These are phyloP conservation scores for Siphonodentalium dalli DNA, from an alignment of 2,888 invertebrate species.

Conservation along the genomic window DNA sequence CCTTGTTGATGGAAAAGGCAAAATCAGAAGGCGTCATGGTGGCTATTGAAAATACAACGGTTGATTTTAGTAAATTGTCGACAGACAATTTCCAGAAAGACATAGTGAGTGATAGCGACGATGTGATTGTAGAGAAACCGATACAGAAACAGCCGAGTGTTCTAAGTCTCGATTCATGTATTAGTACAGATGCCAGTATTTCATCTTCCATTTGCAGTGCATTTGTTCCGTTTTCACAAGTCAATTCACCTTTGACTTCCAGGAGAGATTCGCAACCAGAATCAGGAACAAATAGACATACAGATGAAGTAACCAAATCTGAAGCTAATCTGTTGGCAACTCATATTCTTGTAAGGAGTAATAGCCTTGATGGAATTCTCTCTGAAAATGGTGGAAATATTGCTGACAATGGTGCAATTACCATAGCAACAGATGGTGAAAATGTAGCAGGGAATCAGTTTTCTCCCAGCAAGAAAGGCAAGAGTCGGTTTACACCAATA, in stretches of 20 bases:
- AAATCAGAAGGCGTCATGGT: no score
- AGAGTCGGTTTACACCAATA: slow-evolving; percentile 50
- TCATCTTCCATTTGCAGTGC: slow-evolving; percentile 46
- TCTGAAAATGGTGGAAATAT: no score
- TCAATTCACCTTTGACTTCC: slow-evolving; percentile 25
- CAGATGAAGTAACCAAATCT: slow-evolving; percentile 1
- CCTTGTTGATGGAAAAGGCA: no score
- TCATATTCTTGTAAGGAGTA: no score
- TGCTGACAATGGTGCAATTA: no score
- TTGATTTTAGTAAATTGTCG: no score
- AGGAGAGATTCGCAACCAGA: background rate
- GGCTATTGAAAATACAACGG: background rate
- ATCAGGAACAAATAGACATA: slow-evolving; percentile 1
- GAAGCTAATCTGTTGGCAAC: slow-evolving; percentile 5
- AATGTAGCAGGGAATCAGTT: slow-evolving; percentile 21
- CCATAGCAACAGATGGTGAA: slow-evolving; percentile 6
- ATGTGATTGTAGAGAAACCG: background rate
- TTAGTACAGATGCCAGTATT: slow-evolving; percentile 21
- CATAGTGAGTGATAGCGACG: background rate
- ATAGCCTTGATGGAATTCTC: no score
- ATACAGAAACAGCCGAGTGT: background rate
- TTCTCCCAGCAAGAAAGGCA: slow-evolving; percentile 35
- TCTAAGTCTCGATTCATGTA: background rate
- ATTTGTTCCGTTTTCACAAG: slow-evolving; percentile 53
- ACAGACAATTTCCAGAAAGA: background rate